Base-by-base conservation (phyloP, 2,888 invertebrate genomes). In the Acronicta aceris region DNA sequence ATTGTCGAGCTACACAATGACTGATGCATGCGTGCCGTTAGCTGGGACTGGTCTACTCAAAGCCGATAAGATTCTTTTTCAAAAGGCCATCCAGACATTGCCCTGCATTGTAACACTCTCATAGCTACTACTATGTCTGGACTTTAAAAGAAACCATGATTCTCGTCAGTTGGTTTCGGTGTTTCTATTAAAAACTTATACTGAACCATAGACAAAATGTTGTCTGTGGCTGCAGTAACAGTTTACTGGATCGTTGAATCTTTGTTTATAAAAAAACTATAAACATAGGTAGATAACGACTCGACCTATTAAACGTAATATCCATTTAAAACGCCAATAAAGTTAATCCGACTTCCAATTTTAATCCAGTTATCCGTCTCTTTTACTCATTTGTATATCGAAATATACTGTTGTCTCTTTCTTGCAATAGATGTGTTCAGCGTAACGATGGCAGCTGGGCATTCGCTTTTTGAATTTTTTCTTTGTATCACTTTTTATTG, bases 381-480 rank as follows among this genome's bases (percentile, higher is more conserved):
- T 81, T 72, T 90, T 84, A n/a, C 79, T 59, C 88, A 16, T 59
- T 65, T 27, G 38, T 36, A 10, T 13, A 33, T 59, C 15, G 40
- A 49, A 59, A 68, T 79, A 68, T 51, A n/a, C n/a, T 40, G 43
- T 65, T 45, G 48, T 91, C 86, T 79, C 88, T 45, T 71, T 89
- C 85, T 56, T 79, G 71, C 87, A 76, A 83, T 87, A 85, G 84
- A 85, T 78, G 78, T 67, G 62, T 72, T 70, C 76, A 73, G 90
- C 89, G 91, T 91, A 89, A 90, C 89, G 86, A 83, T 85, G 88
- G 93, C 93, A 94, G 93, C 93, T 94, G 93, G 88, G 84, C 85
- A 84, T 89, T 89, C 86, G 82, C 90, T 91, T 91, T 91, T 89
- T 79, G 75, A 84, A 79, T 81, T 84, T 88, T 87, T 86, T 83